Evolutionary conservation across 1,140 invertebrate genomes (phyloP).

Genomic region (Idris sp.): DNA sequence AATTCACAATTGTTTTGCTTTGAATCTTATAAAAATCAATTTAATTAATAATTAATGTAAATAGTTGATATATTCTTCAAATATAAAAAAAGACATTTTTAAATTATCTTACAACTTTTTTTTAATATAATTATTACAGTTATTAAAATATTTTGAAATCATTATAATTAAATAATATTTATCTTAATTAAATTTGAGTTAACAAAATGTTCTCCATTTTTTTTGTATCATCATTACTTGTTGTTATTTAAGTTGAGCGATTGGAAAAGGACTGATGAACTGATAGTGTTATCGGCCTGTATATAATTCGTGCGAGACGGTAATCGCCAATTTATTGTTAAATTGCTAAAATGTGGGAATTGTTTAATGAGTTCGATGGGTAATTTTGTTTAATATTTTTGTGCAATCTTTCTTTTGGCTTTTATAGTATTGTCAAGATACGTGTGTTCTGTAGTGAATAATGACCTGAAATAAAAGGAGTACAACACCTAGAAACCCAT

Average conservation of each 20-base stretch:
- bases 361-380: conserved; percentile 34
- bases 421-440: neutral
- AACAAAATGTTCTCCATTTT: no score
- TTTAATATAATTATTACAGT: no score
- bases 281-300: conserved; percentile 43
- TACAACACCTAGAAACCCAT: conserved; percentile 69
- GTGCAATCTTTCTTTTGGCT: neutral
- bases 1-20: no score
- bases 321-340: conserved; percentile 10
- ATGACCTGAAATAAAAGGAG: conserved; percentile 69
- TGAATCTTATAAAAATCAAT: no score
- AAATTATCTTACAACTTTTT: no score
- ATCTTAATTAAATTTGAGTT: no score
- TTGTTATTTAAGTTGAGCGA: conserved; percentile 40
- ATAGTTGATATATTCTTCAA: no score
- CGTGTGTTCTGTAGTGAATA: conserved; percentile 35
- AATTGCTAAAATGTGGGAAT: conserved; percentile 42
- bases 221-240: no score
- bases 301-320: conserved; percentile 17
- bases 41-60: no score
- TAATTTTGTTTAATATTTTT: conserved; percentile 22
- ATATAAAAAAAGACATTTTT: no score
- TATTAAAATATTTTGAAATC: no score
- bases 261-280: conserved; percentile 29
- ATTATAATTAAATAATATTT: no score